Conservation (phyloP, 2,797 vertebrate species). For the Pangasius krempfi region DNA sequence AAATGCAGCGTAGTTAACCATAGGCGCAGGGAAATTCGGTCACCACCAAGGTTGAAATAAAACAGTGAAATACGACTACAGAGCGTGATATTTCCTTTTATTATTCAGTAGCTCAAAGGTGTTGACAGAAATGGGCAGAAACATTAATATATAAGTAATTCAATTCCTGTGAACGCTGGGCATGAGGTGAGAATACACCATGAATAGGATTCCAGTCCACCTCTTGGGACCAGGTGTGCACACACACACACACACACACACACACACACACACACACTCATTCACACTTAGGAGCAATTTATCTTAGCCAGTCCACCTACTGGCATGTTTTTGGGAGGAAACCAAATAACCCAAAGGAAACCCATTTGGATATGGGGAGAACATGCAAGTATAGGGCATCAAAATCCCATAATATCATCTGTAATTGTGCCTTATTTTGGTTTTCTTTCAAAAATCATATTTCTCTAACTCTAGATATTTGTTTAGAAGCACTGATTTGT, state of each 20-base stretch:
- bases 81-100: background rate
- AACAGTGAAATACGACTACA: background rate
- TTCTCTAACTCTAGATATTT: constrained; percentile 46
- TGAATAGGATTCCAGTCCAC: background rate
- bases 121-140: background rate
- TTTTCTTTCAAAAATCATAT: constrained; percentile 31
- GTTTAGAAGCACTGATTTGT: constrained; percentile 24
- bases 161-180: background rate
- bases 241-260: background rate
- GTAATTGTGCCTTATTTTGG: background rate
- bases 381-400: background rate
- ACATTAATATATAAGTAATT: background rate
- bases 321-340: background rate
- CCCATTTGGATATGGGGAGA: background rate
- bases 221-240: background rate
- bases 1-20: background rate
- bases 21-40: background rate
- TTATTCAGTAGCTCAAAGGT: background rate
- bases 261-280: background rate
- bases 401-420: background rate
- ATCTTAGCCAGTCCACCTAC: background rate
- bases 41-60: background rate
- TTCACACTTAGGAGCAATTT: background rate
- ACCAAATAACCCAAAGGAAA: background rate
- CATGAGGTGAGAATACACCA: background rate